Evolutionary conservation across 2,797 vertebrate genomes (phyloP).

Genomic region (Enteromius argenteus): DNA sequence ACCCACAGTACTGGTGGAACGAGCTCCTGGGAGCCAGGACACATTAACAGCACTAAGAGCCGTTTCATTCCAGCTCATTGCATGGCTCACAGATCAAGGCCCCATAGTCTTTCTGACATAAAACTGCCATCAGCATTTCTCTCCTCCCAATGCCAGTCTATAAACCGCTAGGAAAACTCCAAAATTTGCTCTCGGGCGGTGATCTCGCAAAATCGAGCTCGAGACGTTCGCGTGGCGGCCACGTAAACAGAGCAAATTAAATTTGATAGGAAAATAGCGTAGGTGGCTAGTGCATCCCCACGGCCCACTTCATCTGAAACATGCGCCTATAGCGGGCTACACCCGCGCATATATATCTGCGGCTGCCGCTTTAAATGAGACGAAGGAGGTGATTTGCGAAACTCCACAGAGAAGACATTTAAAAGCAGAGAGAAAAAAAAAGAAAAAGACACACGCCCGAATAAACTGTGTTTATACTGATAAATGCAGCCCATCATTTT

Average conservation of each 20-base stretch:
- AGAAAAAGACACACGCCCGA: constrained; percentile 64
- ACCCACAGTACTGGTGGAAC: constrained; percentile 10
- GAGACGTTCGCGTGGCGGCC: neutral
- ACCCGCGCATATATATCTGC: constrained; percentile 60
- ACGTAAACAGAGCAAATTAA: constrained; percentile 58
- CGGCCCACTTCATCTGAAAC: constrained; percentile 54
- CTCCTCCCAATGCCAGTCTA: constrained; percentile 28
- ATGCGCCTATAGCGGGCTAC: constrained; percentile 25
- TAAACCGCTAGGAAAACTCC: constrained; percentile 45
- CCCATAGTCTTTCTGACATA: constrained; percentile 34
- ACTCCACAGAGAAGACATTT: constrained; percentile 63
- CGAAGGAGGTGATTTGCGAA: constrained; percentile 75
- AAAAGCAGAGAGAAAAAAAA: constrained; percentile 11
- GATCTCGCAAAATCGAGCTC: constrained; percentile 21
- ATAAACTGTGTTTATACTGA: constrained; percentile 66
- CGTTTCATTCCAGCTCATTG: constrained; percentile 40
- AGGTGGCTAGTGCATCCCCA: constrained; percentile 30
- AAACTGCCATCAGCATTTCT: constrained; percentile 48
- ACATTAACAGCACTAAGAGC: constrained; percentile 42
- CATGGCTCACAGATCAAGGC: constrained; percentile 57
- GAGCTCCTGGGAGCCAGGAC: constrained; percentile 51
- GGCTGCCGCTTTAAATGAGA: constrained; percentile 68
- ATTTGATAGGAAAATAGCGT: constrained; percentile 52
- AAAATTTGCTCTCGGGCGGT: constrained; percentile 40
- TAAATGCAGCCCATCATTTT: constrained; percentile 47